Evolutionary conservation across 2,888 invertebrate genomes (phyloP), one percentile per base, ranked within the genome.

Genomic region (Panopea generosa): DNA sequence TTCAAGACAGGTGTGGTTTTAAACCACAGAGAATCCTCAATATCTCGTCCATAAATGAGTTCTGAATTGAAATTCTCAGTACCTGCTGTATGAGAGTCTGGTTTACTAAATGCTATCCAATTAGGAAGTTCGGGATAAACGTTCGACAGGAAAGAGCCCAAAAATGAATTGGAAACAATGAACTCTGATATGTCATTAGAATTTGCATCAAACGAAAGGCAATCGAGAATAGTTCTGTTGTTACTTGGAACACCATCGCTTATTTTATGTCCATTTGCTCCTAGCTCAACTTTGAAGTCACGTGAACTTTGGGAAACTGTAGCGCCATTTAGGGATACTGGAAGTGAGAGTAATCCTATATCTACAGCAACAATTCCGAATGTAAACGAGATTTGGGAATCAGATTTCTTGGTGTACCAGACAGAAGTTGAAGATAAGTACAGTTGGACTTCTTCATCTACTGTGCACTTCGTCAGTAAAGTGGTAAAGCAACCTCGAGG

Each of bases 311-410:
- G 11, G 4, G 33, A 22, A 0, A 73, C 29, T 29, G 27, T 9
- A 1, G 62, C 29, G 22, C 73, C 73, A 27, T 26, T 62, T 18
- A 73, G 14, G 0, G 73, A 67, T 11, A 73, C 29, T 2, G 73
- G 73, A 14, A 73, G 40, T 49, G 67, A 47, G 6, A 73, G 29
- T n/a, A 61, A 27, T 27, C 62, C 62, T 2, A 73, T 20, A 24
- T 73, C 73, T 1, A 62, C 73, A 50, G 67, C 67, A 16, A 61
- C 57, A 33, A 73, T 61, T 1, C 73, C 73, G 33, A 62, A 57
- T 9, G 73, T 59, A 20, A 45, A 74, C 2, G 47, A 38, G 11
- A 67, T 20, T 14, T 26, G 50, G 22, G 16, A 26, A 22, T 73
- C 50, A 16, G 67, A 18, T 11, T 56, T 38, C n/a, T 67, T 50